Evolutionary conservation across 2,888 invertebrate genomes (phyloP).

Genomic region (Xanthia icteritia): DNA sequence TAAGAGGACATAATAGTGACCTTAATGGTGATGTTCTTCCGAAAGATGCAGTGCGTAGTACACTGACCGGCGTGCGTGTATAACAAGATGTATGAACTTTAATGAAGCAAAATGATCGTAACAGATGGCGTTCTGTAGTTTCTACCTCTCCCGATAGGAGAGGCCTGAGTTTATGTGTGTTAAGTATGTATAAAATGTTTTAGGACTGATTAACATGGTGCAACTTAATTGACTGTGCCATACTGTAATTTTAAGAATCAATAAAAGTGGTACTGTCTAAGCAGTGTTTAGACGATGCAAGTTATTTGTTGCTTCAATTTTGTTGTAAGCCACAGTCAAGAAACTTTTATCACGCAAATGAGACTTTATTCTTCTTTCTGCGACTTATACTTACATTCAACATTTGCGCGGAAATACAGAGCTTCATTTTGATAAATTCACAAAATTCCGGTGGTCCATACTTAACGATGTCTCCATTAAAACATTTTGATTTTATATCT

Average conservation of each 20-base stretch:
- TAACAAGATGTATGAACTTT: no score
- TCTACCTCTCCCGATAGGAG: no score
- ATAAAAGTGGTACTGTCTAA: neutral
- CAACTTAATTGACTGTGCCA: neutral
- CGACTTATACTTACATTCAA: conserved; percentile 32
- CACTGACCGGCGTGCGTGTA: no score
- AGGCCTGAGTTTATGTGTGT: no score
- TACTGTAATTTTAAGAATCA: neutral
- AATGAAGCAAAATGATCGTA: no score
- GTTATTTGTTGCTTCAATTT: neutral
- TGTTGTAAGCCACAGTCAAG: neutral
- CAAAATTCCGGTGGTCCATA: conserved; percentile 43
- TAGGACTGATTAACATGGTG: neutral
- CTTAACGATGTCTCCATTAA: conserved; percentile 19
- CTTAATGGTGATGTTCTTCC: no score
- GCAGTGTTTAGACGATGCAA: neutral
- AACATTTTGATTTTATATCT: conserved; percentile 30
- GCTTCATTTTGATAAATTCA: conserved; percentile 35
- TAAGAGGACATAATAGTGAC: no score
- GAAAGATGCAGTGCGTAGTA: no score
- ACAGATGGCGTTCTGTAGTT: no score
- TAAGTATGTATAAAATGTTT: no score
- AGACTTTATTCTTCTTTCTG: neutral
- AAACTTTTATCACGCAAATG: neutral
- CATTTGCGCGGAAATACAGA: conserved; percentile 20